Percentiles rank a stretch among this genome's conserved stretches.
Conservation (phyloP, 2,888 invertebrate species). For the Zygogramma bicolorata region DNA sequence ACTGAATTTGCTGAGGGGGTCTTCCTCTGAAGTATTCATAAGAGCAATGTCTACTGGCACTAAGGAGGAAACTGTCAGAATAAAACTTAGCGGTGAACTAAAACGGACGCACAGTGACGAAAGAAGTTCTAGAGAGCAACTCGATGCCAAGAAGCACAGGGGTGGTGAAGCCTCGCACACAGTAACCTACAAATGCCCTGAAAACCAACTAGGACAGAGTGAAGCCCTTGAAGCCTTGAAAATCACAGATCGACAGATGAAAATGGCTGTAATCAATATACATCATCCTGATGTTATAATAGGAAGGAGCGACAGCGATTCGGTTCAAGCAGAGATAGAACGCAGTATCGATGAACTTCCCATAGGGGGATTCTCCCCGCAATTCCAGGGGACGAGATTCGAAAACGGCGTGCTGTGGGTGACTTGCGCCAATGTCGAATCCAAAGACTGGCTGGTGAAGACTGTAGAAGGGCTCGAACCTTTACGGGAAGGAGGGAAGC, state of each 20-base stretch:
- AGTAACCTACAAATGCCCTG: not conserved
- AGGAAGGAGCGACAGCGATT: not conserved
- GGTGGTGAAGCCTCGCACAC: not conserved
- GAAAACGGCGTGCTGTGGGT: not conserved
- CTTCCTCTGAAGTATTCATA: not conserved
- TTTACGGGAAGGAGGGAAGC: not conserved
- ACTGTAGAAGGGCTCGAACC: not conserved
- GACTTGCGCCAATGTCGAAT: not conserved
- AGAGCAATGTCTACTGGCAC: not conserved
- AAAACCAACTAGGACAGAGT: not conserved
- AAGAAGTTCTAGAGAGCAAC: not conserved
- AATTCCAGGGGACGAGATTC: not conserved
- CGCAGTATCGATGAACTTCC: not conserved
- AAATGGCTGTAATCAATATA: not conserved
- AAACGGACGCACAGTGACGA: not conserved
- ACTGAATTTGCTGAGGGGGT: not conserved
- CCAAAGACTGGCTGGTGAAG: not conserved
- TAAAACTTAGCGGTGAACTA: not conserved
- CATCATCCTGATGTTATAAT: not conserved
- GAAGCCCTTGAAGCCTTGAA: not conserved
- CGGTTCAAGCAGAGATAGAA: not conserved
- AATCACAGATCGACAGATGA: not conserved
- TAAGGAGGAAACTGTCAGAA: not conserved
- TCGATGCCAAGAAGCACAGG: not conserved
- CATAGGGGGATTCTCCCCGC: not conserved